Evolutionary conservation across 2,113 vertebrate genomes (phyloP).

Genomic region (Lichenostomus cassidix): DNA sequence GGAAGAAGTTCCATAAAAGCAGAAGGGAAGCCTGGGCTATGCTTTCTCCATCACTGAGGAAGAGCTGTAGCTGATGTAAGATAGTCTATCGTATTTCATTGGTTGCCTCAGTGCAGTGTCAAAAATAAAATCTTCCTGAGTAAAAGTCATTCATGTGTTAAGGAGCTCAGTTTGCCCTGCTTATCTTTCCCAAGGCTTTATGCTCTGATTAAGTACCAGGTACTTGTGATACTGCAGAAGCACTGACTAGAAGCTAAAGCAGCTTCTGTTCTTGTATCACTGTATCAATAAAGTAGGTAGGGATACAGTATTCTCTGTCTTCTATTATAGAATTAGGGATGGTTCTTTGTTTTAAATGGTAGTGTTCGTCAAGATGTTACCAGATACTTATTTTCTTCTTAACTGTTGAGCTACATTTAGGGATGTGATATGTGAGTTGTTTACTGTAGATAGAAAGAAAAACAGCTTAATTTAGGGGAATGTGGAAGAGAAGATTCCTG

Average conservation of each 20-base stretch:
- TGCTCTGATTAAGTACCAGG: background rate
- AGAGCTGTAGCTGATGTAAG: background rate
- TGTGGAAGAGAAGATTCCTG: background rate
- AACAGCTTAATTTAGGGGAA: background rate
- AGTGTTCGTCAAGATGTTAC: background rate
- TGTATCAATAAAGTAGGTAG: background rate
- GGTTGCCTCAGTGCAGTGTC: background rate
- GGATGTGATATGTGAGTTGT: background rate
- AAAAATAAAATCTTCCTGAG: background rate
- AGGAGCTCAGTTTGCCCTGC: background rate
- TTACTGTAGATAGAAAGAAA: background rate
- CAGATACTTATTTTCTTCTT: background rate
- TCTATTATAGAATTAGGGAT: background rate
- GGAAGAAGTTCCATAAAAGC: background rate
- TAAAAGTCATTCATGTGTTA: background rate
- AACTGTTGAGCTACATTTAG: background rate
- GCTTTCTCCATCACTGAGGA: background rate
- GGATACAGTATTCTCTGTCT: background rate
- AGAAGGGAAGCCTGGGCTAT: background rate
- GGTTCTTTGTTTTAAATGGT: background rate
- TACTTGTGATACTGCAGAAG: background rate
- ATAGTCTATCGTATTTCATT: background rate
- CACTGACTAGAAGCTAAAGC: background rate
- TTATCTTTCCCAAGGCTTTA: background rate
- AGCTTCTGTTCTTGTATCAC: background rate